These are phyloP conservation scores for Scaptomyza polygonia DNA, from an alignment of 2,888 invertebrate genomes.

Conservation along the genomic window DNA sequence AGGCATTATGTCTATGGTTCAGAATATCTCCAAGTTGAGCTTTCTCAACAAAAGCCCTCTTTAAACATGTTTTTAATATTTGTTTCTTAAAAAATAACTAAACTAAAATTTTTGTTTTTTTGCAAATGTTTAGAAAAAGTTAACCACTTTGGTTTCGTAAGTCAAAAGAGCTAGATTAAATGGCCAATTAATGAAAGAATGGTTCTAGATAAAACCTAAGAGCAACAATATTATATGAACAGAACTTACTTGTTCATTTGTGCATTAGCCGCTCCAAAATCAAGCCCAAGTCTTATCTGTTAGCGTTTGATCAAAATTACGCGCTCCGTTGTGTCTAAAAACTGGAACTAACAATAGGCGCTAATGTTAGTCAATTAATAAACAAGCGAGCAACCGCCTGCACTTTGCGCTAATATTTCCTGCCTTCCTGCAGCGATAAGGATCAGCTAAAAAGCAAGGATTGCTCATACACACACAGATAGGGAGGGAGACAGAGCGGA, in stretches of 20 bases:
- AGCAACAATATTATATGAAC: not conserved
- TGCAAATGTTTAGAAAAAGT: no score
- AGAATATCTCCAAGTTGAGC: no score
- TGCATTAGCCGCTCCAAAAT: not conserved
- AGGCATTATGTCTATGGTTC: no score
- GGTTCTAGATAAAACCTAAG: no score
- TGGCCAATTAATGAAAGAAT: no score
- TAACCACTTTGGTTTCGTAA: no score
- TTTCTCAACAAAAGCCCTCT: no score
- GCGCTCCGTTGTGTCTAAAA: slow-evolving; percentile 10
- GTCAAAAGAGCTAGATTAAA: no score
- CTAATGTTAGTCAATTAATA: slow-evolving; percentile 76
- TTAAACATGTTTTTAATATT: no score
- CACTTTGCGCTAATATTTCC: slow-evolving; percentile 75
- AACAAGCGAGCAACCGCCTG: slow-evolving; percentile 26
- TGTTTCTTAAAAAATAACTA: no score
- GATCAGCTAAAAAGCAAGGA: slow-evolving; percentile 71
- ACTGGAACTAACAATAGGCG: slow-evolving; percentile 64
- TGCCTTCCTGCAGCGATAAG: slow-evolving; percentile 56
- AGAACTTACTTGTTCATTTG: not conserved
- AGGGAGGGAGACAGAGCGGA: slow-evolving; percentile 43
- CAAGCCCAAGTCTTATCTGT: slow-evolving; percentile 42
- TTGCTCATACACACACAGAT: slow-evolving; percentile 32
- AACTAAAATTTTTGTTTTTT: no score
- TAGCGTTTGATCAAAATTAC: slow-evolving; percentile 48